Conservation (phyloP, 2,797 vertebrate species). For the Arctocebus calabarensis region DNA sequence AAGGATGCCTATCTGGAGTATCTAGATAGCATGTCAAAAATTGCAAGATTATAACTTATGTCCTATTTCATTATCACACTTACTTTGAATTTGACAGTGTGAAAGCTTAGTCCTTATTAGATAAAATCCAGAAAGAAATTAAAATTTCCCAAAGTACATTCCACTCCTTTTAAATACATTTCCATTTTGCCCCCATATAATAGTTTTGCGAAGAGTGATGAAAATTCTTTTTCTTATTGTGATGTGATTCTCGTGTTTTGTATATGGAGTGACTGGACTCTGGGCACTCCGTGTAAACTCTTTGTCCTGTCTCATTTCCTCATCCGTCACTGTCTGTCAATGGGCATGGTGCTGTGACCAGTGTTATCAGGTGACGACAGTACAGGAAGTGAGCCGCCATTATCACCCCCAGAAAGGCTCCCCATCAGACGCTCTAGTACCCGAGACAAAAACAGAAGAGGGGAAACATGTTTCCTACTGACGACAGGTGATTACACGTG, state of each 20-base stretch:
- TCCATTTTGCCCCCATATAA: conserved; percentile 77
- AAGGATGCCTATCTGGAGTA: neutral
- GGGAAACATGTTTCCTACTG: conserved; percentile 96
- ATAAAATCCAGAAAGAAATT: conserved; percentile 50
- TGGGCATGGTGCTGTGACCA: conserved; percentile 91
- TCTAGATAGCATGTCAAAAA: neutral
- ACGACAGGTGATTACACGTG: conserved; percentile 96
- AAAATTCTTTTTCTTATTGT: conserved; percentile 79
- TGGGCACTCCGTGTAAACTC: conserved; percentile 86
- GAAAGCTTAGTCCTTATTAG: conserved; percentile 48
- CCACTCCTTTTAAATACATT: conserved; percentile 70
- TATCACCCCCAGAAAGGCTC: conserved; percentile 95
- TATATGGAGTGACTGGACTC: conserved; percentile 84
- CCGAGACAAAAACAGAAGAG: conserved; percentile 94
- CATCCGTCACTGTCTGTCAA: conserved; percentile 87
- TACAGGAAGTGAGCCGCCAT: conserved; percentile 95
- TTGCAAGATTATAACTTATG: neutral
- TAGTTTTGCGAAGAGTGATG: conserved; percentile 80
- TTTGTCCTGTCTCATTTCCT: conserved; percentile 90
- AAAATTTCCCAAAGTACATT: conserved; percentile 57
- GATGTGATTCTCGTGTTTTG: conserved; percentile 82
- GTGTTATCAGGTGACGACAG: conserved; percentile 97
- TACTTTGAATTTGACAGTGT: conserved; percentile 9
- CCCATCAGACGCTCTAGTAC: conserved; percentile 95
- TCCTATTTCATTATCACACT: neutral